Evolutionary conservation across 2,797 vertebrate species (phyloP).

Genomic region (Fundulus diaphanus): DNA sequence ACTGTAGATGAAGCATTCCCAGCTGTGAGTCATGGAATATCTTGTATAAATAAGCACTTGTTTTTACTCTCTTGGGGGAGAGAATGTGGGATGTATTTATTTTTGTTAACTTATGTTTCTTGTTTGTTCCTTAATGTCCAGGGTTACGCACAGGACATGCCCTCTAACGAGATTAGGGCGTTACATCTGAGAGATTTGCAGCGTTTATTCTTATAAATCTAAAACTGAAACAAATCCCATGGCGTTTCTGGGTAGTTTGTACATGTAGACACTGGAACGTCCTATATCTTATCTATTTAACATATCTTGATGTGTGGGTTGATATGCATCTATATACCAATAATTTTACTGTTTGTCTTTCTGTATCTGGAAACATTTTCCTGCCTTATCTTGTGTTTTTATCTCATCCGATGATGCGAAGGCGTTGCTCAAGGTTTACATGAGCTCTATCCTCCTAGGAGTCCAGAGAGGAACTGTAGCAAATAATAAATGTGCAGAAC

Average conservation of each 20-base stretch:
- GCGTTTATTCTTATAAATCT: constrained; percentile 19
- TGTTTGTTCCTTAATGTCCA: constrained; percentile 17
- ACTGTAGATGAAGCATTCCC: constrained; percentile 44
- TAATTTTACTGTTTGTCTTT: constrained; percentile 13
- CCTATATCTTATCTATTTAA: constrained; percentile 5
- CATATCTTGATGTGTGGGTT: constrained; percentile 22
- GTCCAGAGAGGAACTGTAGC: constrained; percentile 42
- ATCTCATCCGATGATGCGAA: constrained; percentile 24
- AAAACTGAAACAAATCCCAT: background rate
- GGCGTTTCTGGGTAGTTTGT: constrained; percentile 3
- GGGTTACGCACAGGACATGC: background rate
- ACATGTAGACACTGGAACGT: constrained; percentile 14
- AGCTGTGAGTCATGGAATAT: constrained; percentile 14
- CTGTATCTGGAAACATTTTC: constrained; percentile 34
- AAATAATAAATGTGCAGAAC: constrained; percentile 10
- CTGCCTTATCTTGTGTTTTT: constrained; percentile 62
- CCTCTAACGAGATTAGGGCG: background rate
- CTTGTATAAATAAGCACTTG: constrained; percentile 3
- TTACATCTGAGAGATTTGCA: constrained; percentile 8
- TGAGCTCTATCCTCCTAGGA: constrained; percentile 35
- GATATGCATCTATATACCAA: constrained; percentile 30
- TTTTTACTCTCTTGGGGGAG: constrained; percentile 19
- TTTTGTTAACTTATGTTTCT: constrained; percentile 24
- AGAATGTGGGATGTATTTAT: constrained; percentile 35
- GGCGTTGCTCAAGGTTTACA: constrained; percentile 20